Conservation (phyloP, 2,797 vertebrate species). For the Sitta carolinensis region DNA sequence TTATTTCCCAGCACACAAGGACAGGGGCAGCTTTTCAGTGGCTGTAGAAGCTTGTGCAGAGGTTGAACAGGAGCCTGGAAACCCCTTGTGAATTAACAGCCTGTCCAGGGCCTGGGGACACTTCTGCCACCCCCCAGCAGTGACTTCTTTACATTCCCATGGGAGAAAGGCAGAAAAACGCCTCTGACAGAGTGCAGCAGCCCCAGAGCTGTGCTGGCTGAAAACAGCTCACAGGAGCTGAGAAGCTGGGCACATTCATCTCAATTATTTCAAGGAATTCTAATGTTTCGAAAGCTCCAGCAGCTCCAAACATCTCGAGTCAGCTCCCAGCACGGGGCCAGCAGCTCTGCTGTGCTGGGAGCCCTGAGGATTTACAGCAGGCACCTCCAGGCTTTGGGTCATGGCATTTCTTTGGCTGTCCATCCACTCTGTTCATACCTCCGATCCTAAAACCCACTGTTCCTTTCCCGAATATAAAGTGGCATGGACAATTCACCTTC, state of each 20-base stretch:
- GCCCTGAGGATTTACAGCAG: background rate
- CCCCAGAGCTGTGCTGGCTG: background rate
- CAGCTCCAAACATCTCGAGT: background rate
- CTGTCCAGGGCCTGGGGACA: background rate
- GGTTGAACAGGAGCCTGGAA: background rate
- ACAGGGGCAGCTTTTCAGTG: background rate
- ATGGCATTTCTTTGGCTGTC: background rate
- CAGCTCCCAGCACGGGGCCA: background rate
- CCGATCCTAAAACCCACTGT: background rate
- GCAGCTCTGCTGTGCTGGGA: background rate
- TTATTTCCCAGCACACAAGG: background rate
- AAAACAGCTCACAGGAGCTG: fast-evolving
- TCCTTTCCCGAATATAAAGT: background rate
- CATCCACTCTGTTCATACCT: background rate
- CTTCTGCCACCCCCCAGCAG: background rate
- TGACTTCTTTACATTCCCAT: background rate
- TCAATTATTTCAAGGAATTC: background rate
- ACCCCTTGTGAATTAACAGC: background rate
- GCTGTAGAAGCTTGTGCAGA: fast-evolving
- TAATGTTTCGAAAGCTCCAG: background rate
- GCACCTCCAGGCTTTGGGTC: background rate
- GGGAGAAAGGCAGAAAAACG: background rate
- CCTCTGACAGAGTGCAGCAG: background rate
- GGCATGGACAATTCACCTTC: background rate
- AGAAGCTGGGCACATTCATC: background rate